These are phyloP conservation scores for Emydoidea blandingii DNA, from an alignment of 2,797 vertebrate species.

Conservation along the genomic window DNA sequence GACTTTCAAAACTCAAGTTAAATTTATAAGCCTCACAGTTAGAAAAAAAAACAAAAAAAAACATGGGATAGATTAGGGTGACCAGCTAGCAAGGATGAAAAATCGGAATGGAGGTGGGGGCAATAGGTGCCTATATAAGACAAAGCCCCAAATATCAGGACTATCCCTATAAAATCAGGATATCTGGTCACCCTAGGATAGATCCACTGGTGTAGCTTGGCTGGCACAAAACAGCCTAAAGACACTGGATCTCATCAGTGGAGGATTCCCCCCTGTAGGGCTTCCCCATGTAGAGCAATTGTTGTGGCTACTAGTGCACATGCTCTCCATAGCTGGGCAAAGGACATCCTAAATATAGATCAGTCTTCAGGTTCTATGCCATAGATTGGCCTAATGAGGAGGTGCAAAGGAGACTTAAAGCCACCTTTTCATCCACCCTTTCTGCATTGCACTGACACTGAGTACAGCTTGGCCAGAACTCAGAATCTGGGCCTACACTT, in stretches of 20 bases:
- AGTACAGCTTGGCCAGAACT: background rate
- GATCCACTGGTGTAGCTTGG: background rate
- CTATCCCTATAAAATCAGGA: too few species aligned
- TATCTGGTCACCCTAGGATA: too few species aligned
- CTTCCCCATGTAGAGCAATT: background rate
- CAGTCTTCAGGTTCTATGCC: background rate
- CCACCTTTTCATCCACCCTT: background rate
- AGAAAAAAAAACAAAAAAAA: background rate
- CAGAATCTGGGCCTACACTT: background rate
- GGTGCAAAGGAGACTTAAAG: background rate
- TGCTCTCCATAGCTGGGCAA: background rate
- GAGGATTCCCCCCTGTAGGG: background rate
- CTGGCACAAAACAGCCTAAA: background rate
- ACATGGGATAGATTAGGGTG: background rate
- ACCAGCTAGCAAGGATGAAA: too few species aligned
- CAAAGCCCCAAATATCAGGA: too few species aligned
- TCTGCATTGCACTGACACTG: background rate
- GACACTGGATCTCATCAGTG: background rate
- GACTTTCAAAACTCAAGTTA: background rate
- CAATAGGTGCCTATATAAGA: too few species aligned
- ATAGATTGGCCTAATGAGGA: background rate
- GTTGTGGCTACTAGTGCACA: background rate
- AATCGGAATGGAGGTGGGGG: too few species aligned
- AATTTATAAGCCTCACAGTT: background rate
- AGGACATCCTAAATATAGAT: background rate